Conservation (phyloP, 2,113 vertebrate genomes). For the Pithys albifrons region DNA sequence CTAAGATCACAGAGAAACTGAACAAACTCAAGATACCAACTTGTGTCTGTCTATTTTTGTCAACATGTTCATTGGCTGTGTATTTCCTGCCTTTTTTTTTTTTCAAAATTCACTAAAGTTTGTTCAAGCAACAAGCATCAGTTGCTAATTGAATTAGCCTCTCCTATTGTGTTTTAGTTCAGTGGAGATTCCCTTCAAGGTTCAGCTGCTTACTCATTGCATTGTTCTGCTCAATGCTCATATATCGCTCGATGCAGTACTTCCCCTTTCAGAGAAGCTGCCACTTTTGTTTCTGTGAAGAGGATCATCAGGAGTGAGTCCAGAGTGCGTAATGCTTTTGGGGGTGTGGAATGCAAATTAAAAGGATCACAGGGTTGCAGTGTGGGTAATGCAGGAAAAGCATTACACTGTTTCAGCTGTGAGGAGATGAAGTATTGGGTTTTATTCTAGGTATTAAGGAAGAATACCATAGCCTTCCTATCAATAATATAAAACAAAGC, state of each 20-base stretch:
- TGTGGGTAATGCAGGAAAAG: not conserved
- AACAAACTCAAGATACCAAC: not conserved
- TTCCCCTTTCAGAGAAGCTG: conserved; percentile 46
- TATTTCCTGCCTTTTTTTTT: not conserved
- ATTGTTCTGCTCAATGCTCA: conserved; percentile 57
- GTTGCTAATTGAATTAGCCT: conserved; percentile 73
- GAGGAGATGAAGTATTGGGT: not conserved
- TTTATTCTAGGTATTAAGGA: not conserved
- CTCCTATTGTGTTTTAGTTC: conserved; percentile 65
- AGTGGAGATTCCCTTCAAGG: conserved; percentile 66
- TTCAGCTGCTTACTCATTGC: conserved; percentile 46
- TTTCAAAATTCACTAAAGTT: conserved; percentile 38
- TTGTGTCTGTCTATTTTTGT: not conserved
- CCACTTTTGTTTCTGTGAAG: conserved; percentile 67
- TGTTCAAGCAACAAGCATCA: conserved; percentile 65
- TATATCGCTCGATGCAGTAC: not conserved
- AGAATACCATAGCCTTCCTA: not conserved
- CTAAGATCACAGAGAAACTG: not conserved
- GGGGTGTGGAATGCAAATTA: conserved; percentile 21
- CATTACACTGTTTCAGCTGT: not conserved
- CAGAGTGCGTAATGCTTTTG: not conserved
- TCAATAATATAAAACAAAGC: not conserved
- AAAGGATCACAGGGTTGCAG: conserved; percentile 13
- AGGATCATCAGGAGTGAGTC: conserved; percentile 48
- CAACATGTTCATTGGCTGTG: not conserved